phyloP scores from a whole-genome alignment of 2,113 vertebrate species.

The Thunnus thynnus region DNA sequence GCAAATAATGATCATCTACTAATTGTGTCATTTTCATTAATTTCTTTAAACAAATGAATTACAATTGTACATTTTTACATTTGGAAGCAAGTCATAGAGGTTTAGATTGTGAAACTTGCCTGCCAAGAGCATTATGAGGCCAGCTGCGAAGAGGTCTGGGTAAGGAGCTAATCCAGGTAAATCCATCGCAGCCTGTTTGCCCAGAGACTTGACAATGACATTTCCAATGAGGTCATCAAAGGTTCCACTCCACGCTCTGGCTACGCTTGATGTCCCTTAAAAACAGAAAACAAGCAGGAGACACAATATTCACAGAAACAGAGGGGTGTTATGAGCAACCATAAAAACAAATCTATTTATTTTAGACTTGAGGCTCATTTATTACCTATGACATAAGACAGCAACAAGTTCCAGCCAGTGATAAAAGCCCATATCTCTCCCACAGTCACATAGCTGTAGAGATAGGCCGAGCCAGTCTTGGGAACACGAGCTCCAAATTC shows the following conservation, averaged over 20 bases:
- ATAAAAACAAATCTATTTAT: background rate
- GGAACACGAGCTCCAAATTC: conserved; percentile 89
- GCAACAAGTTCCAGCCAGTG: conserved; percentile 90
- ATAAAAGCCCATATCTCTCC: conserved; percentile 91
- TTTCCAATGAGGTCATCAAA: conserved; percentile 89
- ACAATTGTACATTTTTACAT: background rate
- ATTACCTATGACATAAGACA: conserved; percentile 91
- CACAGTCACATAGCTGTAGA: conserved; percentile 90
- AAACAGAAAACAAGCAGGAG: background rate
- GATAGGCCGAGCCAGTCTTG: conserved; percentile 89
- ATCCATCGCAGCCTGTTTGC: conserved; percentile 72
- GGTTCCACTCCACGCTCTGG: conserved; percentile 90
- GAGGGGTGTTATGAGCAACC: too few species aligned
- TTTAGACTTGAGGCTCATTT: background rate
- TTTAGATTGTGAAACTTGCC: conserved; percentile 63
- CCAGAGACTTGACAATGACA: conserved; percentile 81
- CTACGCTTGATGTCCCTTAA: conserved; percentile 88
- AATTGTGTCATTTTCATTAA: too few species aligned
- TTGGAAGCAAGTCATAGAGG: background rate
- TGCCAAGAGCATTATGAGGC: conserved; percentile 88
- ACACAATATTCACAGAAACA: too few species aligned
- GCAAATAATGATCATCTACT: too few species aligned
- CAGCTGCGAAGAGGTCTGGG: conserved; percentile 88
- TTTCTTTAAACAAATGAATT: background rate
- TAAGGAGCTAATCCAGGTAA: conserved; percentile 88